These are phyloP conservation scores for Apis florea DNA, from an alignment of 1,140 invertebrate species.

Conservation along the genomic window DNA sequence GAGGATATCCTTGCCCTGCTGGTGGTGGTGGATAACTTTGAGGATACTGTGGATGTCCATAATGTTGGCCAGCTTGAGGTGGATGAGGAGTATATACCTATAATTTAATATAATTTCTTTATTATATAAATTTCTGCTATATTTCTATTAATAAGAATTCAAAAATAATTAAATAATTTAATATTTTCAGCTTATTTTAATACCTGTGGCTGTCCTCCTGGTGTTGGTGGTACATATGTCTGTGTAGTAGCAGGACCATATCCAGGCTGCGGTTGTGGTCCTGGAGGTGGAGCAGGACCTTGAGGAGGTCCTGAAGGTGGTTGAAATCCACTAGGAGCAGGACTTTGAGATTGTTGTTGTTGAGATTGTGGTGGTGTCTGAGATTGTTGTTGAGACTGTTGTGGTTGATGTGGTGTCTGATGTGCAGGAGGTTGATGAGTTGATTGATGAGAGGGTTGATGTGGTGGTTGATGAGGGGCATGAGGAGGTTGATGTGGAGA, in stretches of 20 bases:
- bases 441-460: constrained; percentile 65
- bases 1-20: constrained; percentile 76
- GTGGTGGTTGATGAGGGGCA: constrained; percentile 60
- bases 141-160: not conserved
- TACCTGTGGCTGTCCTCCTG: constrained; percentile 75
- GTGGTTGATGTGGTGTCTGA: constrained; percentile 67
- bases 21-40: constrained; percentile 78
- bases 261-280: constrained; percentile 70
- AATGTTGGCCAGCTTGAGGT: constrained; percentile 76
- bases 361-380: constrained; percentile 72
- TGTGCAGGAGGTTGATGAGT: constrained; percentile 62
- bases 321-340: constrained; percentile 77
- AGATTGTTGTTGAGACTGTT: constrained; percentile 72
- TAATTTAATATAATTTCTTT: not conserved
- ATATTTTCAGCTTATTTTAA: not conserved
- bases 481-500: constrained; percentile 65
- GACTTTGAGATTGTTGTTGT: constrained; percentile 76
- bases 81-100: constrained; percentile 77
- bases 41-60: constrained; percentile 79
- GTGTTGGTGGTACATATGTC: constrained; percentile 76
- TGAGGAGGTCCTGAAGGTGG: constrained; percentile 77
- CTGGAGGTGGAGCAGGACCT: constrained; percentile 72
- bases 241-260: constrained; percentile 78
- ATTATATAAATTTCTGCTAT: not conserved
- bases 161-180: not conserved